Evolutionary conservation across 2,888 invertebrate genomes (phyloP).

Genomic region (Caenorhabditis virilis): DNA sequence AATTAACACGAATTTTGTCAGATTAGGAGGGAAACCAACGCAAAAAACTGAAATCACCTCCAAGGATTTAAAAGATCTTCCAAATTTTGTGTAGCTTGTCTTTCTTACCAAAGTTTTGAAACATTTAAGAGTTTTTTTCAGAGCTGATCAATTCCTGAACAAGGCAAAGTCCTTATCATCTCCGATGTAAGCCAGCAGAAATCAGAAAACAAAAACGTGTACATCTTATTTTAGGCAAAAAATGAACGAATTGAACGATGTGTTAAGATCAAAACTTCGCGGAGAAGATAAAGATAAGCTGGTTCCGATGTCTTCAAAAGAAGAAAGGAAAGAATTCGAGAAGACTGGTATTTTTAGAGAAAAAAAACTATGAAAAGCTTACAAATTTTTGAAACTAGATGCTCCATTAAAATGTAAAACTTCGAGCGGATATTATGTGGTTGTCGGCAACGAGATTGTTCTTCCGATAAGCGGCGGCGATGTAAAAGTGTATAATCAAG

Average conservation of each 20-base stretch:
- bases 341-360: slow-evolving; percentile 14
- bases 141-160: slow-evolving; percentile 31
- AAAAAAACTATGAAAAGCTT: slow-evolving; percentile 3
- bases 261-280: slow-evolving; percentile 36
- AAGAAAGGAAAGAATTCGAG: neutral
- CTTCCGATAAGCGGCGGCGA: slow-evolving; percentile 39
- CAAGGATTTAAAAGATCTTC: too few relatives aligned
- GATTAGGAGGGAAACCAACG: slow-evolving; percentile 14
- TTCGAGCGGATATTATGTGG: slow-evolving; percentile 62
- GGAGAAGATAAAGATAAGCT: slow-evolving; percentile 31
- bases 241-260: slow-evolving; percentile 35
- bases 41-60: neutral
- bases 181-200: slow-evolving; percentile 30
- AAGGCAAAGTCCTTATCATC: slow-evolving; percentile 21
- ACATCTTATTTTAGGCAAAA: slow-evolving; percentile 8
- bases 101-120: too few relatives aligned
- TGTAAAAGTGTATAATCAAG: slow-evolving; percentile 48
- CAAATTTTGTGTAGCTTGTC: too few relatives aligned
- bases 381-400: slow-evolving; percentile 13
- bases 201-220: too few relatives aligned
- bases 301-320: slow-evolving; percentile 29
- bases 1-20: slow-evolving; percentile 34
- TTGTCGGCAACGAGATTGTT: slow-evolving; percentile 63
- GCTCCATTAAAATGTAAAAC: slow-evolving; percentile 45
- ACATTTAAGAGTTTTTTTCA: slow-evolving; percentile 9